Conservation (phyloP, 2,888 invertebrate species). For the Campoplex capitator region DNA sequence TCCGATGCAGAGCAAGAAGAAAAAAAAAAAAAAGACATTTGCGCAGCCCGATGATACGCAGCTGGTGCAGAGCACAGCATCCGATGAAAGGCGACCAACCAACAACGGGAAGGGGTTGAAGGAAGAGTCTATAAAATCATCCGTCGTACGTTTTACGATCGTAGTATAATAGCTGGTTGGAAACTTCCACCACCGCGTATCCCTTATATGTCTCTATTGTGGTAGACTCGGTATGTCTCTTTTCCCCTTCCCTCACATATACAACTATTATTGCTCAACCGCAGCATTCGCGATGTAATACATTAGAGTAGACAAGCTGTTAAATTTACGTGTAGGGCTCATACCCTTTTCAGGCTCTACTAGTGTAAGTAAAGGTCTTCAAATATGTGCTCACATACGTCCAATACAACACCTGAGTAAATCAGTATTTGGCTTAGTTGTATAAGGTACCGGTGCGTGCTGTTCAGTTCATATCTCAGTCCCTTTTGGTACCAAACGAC, state of each 20-base stretch:
- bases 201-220: conserved; percentile 41
- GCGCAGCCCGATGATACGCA: conserved; percentile 36
- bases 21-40: conserved; percentile 25
- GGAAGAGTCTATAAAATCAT: conserved; percentile 65
- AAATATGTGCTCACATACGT: neutral
- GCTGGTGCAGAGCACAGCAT: conserved; percentile 41
- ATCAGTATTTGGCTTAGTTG: neutral
- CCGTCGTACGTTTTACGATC: conserved; percentile 70
- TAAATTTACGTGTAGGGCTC: conserved; percentile 34
- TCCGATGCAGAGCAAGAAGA: conserved; percentile 8
- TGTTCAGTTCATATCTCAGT: neutral
- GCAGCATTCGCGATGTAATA: conserved; percentile 52
- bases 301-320: conserved; percentile 52
- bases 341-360: neutral
- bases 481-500: neutral
- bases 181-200: conserved; percentile 39
- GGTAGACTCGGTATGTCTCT: conserved; percentile 18
- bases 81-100: conserved; percentile 32
- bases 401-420: neutral
- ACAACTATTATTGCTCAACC: conserved; percentile 14
- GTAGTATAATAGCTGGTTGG: conserved; percentile 56
- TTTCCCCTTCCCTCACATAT: neutral
- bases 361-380: neutral
- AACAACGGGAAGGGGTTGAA: conserved; percentile 15
- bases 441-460: neutral